Evolutionary conservation across 2,888 invertebrate genomes (phyloP).

Genomic region (Ectemnius cavifrons): DNA sequence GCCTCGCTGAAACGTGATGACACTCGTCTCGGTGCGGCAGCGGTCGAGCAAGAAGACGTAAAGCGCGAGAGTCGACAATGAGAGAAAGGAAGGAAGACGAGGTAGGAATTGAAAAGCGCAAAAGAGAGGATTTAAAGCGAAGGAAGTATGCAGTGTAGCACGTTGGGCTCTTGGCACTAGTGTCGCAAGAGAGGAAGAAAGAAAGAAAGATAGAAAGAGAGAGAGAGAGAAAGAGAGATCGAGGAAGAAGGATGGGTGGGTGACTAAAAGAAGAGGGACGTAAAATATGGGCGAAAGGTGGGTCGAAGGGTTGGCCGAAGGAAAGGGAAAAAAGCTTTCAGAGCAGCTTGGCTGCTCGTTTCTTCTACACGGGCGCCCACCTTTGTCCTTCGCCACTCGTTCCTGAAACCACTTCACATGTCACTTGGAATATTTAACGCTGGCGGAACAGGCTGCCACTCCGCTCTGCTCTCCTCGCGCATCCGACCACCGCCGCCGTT

Average conservation of each 20-base stretch:
- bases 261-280: background rate
- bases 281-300: background rate
- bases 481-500: too few relatives aligned
- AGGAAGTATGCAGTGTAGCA: constrained; percentile 1
- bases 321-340: background rate
- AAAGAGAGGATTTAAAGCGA: background rate
- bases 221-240: background rate
- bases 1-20: background rate
- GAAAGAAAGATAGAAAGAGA: background rate
- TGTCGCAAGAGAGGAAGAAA: background rate
- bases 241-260: constrained; percentile 2
- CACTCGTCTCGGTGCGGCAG: too few relatives aligned
- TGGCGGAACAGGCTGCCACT: background rate
- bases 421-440: constrained; percentile 20
- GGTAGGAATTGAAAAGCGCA: constrained; percentile 2
- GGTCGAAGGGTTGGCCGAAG: background rate
- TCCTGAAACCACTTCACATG: constrained; percentile 14
- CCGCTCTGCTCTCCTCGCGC: too few relatives aligned
- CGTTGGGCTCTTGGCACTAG: background rate
- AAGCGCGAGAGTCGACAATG: background rate
- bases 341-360: constrained; percentile 17
- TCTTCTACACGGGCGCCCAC: constrained; percentile 7
- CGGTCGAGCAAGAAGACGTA: constrained; percentile 9
- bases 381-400: constrained; percentile 18
- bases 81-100: background rate